phyloP scores from a whole-genome alignment of 2,888 invertebrate species.

The Mystacides longicornis region DNA sequence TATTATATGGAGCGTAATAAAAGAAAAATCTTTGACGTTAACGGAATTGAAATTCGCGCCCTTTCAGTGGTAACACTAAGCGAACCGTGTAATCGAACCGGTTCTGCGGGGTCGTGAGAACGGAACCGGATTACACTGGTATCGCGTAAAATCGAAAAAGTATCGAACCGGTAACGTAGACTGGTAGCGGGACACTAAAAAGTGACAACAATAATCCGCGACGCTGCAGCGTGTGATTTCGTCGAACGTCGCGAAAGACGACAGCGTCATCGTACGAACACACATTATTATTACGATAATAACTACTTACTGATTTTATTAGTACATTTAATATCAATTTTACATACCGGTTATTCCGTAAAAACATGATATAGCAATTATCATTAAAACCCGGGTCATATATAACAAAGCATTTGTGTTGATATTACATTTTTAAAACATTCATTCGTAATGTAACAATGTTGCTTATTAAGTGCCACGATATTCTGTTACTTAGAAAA shows the following conservation, averaged over 20 bases:
- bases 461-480: too few species aligned
- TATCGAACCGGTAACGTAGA: not conserved
- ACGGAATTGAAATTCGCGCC: slow-evolving; percentile 2
- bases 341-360: too few species aligned
- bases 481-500: too few species aligned
- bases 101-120: not conserved
- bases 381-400: too few species aligned
- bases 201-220: not conserved
- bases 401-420: too few species aligned
- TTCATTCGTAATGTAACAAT: too few species aligned
- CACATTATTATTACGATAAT: not conserved
- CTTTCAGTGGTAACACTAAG: not conserved
- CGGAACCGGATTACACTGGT: not conserved
- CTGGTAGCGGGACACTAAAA: not conserved
- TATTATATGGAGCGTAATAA: too few species aligned
- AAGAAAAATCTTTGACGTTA: too few species aligned
- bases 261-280: not conserved
- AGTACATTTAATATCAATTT: too few species aligned
- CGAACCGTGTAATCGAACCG: not conserved
- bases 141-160: not conserved
- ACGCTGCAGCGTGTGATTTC: not conserved
- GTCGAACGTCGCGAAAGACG: not conserved
- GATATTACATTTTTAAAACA: too few species aligned
- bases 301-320: too few species aligned
- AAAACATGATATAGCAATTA: too few species aligned